A percentile compares a stretch with the other conserved stretches of the same genome.
Conservation (phyloP, 2,888 invertebrate species). For the Gryllus longicercus region DNA sequence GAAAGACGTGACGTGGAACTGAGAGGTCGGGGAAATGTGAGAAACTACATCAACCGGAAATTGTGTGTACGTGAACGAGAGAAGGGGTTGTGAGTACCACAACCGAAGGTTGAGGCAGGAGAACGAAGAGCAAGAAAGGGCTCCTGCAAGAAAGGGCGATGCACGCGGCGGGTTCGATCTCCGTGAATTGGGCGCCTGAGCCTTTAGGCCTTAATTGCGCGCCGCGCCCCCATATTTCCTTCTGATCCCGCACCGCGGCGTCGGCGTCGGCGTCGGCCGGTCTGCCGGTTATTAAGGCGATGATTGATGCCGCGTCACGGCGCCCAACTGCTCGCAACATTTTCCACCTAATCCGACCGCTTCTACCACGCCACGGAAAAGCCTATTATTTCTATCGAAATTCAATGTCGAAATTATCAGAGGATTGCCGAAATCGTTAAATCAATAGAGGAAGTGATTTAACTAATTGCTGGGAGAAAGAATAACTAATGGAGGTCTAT, state of each 20-base stretch:
- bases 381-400: slow-evolving; percentile 17
- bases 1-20: too few species aligned
- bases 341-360: not conserved
- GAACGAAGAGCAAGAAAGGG: too few species aligned
- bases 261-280: not conserved
- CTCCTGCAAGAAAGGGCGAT: not conserved
- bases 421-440: not conserved
- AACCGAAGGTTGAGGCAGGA: too few species aligned
- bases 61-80: too few species aligned
- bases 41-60: too few species aligned
- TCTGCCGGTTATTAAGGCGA: slow-evolving; percentile 3
- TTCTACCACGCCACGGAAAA: not conserved
- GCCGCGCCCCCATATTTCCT: not conserved
- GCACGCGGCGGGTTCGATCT: not conserved
- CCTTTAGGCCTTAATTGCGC: not conserved
- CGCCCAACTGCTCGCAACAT: not conserved
- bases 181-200: not conserved
- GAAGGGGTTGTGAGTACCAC: too few species aligned
- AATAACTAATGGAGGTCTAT: not conserved
- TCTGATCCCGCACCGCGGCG: slow-evolving; percentile 1
- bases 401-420: slow-evolving; percentile 4
- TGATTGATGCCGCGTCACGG: slow-evolving; percentile 2
- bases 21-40: too few species aligned
- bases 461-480: slow-evolving; percentile 1
- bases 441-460: slow-evolving; percentile 11